A percentile compares a stretch with the other conserved stretches of the same genome.
phyloP scores from a whole-genome alignment of 1,140 invertebrate genomes.

The Solenopsis invicta region DNA sequence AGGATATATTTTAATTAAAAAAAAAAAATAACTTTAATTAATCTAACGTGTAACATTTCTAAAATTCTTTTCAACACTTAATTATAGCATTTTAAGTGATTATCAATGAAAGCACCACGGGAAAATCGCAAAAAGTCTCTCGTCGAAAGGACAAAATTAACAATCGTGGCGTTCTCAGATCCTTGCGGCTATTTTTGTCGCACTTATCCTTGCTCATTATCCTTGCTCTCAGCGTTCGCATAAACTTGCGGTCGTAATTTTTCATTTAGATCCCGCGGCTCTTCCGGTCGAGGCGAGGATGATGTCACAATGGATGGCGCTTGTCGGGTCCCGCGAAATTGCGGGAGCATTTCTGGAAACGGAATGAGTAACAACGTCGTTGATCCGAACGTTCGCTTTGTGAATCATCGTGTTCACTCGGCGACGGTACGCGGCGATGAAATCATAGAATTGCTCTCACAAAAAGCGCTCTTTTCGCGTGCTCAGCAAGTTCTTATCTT shows the following conservation, averaged over 20 bases:
- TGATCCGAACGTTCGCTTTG: slow-evolving; percentile 28
- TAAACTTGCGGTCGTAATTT: slow-evolving; percentile 23
- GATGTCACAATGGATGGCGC: slow-evolving; percentile 33
- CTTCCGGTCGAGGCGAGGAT: slow-evolving; percentile 14
- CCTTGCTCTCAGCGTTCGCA: neutral
- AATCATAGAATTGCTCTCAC: slow-evolving; percentile 25
- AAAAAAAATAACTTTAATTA: neutral
- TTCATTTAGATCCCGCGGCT: slow-evolving; percentile 33
- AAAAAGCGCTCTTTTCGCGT: neutral
- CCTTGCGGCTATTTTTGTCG: slow-evolving; percentile 20
- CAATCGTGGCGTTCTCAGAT: neutral
- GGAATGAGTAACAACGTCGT: slow-evolving; percentile 33
- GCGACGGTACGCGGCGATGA: neutral
- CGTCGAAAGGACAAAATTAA: neutral
- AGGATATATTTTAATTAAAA: neutral
- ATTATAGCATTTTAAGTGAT: neutral
- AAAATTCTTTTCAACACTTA: neutral
- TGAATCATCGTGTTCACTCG: slow-evolving; percentile 58
- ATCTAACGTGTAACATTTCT: neutral
- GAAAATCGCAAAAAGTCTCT: neutral
- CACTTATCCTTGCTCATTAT: neutral
- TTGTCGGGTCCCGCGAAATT: slow-evolving; percentile 17
- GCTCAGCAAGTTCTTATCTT: neutral
- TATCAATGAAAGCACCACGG: neutral
- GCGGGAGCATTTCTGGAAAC: slow-evolving; percentile 41